Base-by-base conservation (phyloP, 2,888 invertebrate species). In the Pegoplata infirma region DNA sequence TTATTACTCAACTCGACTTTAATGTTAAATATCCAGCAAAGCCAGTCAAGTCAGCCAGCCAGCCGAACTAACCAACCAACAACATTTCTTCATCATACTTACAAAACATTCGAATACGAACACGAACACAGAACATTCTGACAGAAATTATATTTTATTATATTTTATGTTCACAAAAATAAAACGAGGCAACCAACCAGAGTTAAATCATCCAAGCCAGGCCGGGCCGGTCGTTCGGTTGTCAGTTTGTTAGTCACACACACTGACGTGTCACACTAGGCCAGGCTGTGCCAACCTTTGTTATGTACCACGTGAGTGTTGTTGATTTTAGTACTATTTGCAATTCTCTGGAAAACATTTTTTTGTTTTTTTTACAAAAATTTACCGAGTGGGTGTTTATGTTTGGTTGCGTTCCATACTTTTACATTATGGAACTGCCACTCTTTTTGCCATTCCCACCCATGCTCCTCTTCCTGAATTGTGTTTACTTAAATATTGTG, bases 121-220 rank as follows among this genome's bases (percentile, higher is more conserved):
- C 47, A 25, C 59, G 23, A 16, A 61, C 16, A 25, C 51, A 71
- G 59, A 28, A 71, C 51, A 78, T 63, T 76, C 76, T 73, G 78
- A 72, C 78, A 76, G 80, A 78, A 81, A 80, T 80, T 81, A 76
- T 80, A 81, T 81, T 82, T 82, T 82, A 79, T 80, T 78, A 72
- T 81, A n/a, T 77, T 80, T 80, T 81, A 78, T 81, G 73, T 72
- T 80, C 74, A 14, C 12, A 32, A 32, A 55, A 28, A 28, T 46
- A n/a, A 46, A 32, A 17, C 16, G 46, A 46, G 47, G 10, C 17
- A 32, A 56, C 56, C 10, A 40, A n/a, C n/a, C n/a, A n/a, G n/a
- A n/a, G n/a, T n/a, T n/a, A n/a, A 40, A 14, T 32, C 32, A 32
- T 8, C 36, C 36, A 40, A 40, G 36, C 12, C 12, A 40, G 36